Evolutionary conservation across 2,888 invertebrate genomes (phyloP).

Genomic region (Priocnemis perturbator): DNA sequence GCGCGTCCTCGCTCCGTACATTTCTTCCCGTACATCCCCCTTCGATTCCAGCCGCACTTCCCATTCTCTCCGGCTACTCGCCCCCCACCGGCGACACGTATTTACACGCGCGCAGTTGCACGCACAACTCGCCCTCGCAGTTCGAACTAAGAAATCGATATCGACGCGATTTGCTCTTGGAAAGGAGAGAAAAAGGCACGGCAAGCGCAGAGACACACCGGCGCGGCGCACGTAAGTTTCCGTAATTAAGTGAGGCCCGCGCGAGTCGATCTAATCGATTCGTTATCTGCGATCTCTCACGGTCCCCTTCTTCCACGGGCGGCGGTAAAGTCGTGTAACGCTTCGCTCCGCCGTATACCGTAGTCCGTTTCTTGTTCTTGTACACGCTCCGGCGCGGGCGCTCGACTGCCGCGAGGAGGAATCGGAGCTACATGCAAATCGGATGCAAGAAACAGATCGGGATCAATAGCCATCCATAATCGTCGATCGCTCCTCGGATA

Average conservation of each 20-base stretch:
- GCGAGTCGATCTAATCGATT: slow-evolving; percentile 2
- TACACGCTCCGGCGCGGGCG: slow-evolving; percentile 14
- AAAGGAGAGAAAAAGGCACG: too few relatives aligned
- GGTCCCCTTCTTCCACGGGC: neutral
- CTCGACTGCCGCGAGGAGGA: slow-evolving; percentile 17
- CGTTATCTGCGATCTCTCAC: neutral
- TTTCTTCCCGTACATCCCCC: neutral
- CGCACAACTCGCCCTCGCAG: too few relatives aligned
- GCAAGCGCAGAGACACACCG: neutral
- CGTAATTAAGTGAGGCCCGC: slow-evolving; percentile 1
- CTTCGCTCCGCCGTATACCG: slow-evolving; percentile 8
- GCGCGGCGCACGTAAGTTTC: neutral
- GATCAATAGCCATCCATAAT: slow-evolving; percentile 47
- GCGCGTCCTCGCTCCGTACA: slow-evolving; percentile 11
- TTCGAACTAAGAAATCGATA: too few relatives aligned
- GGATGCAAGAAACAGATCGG: slow-evolving; percentile 49
- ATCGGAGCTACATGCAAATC: slow-evolving; percentile 50
- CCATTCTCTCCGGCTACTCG: too few relatives aligned
- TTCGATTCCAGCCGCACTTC: too few relatives aligned
- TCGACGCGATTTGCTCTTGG: too few relatives aligned
- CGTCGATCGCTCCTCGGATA: slow-evolving; percentile 35
- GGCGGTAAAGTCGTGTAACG: neutral
- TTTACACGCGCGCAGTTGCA: too few relatives aligned
- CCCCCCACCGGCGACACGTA: too few relatives aligned
- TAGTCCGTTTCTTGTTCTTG: slow-evolving; percentile 47